Base-by-base conservation (phyloP, 2,113 vertebrate genomes). In the Calyptomena viridis region DNA sequence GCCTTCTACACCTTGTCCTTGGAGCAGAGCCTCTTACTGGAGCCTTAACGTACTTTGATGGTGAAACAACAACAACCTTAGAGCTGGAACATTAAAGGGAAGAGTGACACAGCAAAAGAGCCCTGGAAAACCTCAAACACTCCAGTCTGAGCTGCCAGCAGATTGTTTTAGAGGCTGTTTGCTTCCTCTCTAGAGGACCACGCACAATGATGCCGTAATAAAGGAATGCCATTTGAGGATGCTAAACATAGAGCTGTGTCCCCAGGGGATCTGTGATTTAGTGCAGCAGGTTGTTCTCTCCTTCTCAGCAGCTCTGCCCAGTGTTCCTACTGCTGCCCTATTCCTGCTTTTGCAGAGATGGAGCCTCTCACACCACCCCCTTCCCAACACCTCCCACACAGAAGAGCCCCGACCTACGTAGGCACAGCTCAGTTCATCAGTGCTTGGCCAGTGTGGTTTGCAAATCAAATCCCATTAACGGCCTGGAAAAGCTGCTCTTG, bases 61-160 rank as follows among this genome's bases (percentile, higher is more conserved):
- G 89, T 5, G 59, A 67, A 90, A 82, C n/a, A 91, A 86, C 79
- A 63, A 84, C 89, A 17, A 88, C 73, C 79, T 84, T 25, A 3
- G 0, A 58, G 77, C 4, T 81, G 78, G 83, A 89, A 90, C 68
- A 59, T 33, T 52, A 88, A 94, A 93, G 74, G 84, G 30, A 92
- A 49, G 40, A 77, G 74, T 88, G 93, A 96, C 87, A 94, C 81
- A 90, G 93, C 81, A 87, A 20, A 80, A 89, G 73, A 81, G 87
- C 69, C 81, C 95, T 94, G 93, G 82, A 96, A 95, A 94, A 77
- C 35, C 94, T 94, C 87, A 89, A 50, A 59, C 12, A 15, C 39
- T 79, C 72, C 24, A 94, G 91, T 28, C 58, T 28, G 72, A 59
- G 74, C 3, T 91, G 93, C 89, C 79, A 86, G 72, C 31, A 82